A percentile compares a stretch with the other conserved stretches of the same genome.
These are phyloP conservation scores for Pocillopora damicornis DNA, from an alignment of 64 coral and sea anemone species.

Conservation along the genomic window DNA sequence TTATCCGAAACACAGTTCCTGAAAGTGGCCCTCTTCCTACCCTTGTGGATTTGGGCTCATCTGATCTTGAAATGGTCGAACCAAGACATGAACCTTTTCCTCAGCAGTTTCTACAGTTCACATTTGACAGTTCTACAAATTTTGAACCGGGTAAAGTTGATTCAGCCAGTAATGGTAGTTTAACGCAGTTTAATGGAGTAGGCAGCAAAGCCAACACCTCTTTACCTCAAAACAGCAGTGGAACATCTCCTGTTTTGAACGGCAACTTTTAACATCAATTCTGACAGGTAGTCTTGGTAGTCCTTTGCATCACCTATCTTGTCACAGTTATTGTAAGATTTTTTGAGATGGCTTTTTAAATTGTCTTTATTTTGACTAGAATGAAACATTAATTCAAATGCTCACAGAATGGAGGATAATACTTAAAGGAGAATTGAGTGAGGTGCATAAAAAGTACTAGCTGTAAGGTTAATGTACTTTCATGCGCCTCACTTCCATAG, in stretches of 20 bases:
- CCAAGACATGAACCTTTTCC: constrained; percentile 37
- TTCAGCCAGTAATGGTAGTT: constrained; percentile 2
- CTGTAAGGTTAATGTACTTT: no score
- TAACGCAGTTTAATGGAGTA: constrained; percentile 21
- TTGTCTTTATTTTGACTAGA: no score
- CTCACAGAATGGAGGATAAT: no score
- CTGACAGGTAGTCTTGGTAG: no score
- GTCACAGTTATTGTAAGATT: no score
- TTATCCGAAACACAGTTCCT: background rate
- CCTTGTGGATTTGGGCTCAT: constrained; percentile 27
- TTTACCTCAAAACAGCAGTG: constrained; percentile 6
- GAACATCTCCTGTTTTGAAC: background rate
- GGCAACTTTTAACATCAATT: background rate
- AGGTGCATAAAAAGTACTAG: no score
- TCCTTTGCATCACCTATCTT: no score
- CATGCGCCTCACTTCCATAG: no score
- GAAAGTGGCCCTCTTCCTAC: constrained; percentile 10
- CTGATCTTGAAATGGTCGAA: constrained; percentile 27
- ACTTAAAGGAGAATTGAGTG: no score
- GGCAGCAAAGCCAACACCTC: constrained; percentile 9
- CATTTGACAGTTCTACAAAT: constrained; percentile 17
- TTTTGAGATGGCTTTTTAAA: no score
- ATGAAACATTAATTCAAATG: no score
- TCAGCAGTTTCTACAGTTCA: constrained; percentile 42
- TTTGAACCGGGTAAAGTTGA: background rate